Conservation (phyloP, 1,140 invertebrate genomes). For the Zaprionus inermis region DNA sequence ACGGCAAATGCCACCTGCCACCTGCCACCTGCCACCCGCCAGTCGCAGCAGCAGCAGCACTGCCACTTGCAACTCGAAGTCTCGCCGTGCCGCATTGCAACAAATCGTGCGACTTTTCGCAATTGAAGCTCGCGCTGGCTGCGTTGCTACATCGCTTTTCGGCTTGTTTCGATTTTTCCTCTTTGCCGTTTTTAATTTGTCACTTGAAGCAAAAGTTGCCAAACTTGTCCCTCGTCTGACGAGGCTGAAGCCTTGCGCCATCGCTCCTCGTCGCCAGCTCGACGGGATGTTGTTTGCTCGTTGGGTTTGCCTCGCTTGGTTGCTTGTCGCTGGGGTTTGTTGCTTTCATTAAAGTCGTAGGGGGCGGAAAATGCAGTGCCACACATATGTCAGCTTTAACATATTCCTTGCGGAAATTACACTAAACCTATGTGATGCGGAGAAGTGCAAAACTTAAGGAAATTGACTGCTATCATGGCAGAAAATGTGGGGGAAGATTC, state of each 20-base stretch:
- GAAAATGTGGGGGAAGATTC: too few relatives aligned
- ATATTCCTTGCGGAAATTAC: constrained; percentile 11
- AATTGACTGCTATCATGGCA: not conserved
- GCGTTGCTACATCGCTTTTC: constrained; percentile 34
- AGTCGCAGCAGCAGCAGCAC: not conserved
- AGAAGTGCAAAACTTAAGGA: not conserved
- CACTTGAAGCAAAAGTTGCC: constrained; percentile 79
- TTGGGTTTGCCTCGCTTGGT: constrained; percentile 23
- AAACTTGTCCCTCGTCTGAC: constrained; percentile 66
- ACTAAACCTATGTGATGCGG: not conserved
- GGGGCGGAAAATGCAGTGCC: constrained; percentile 49
- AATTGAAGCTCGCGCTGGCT: constrained; percentile 58
- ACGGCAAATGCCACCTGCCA: not conserved
- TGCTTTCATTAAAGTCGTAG: constrained; percentile 62
- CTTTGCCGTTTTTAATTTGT: constrained; percentile 78
- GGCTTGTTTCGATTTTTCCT: constrained; percentile 52
- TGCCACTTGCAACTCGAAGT: constrained; percentile 1
- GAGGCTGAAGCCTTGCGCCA: constrained; percentile 6
- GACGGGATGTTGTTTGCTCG: constrained; percentile 29
- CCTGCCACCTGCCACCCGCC: constrained; percentile 16
- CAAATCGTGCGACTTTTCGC: constrained; percentile 73
- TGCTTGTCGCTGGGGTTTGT: not conserved
- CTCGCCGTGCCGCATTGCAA: constrained; percentile 52
- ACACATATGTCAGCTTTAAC: constrained; percentile 41
- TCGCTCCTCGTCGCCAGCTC: not conserved